Conservation (phyloP, 2,113 vertebrate genomes). For the Picathartes gymnocephalus region DNA sequence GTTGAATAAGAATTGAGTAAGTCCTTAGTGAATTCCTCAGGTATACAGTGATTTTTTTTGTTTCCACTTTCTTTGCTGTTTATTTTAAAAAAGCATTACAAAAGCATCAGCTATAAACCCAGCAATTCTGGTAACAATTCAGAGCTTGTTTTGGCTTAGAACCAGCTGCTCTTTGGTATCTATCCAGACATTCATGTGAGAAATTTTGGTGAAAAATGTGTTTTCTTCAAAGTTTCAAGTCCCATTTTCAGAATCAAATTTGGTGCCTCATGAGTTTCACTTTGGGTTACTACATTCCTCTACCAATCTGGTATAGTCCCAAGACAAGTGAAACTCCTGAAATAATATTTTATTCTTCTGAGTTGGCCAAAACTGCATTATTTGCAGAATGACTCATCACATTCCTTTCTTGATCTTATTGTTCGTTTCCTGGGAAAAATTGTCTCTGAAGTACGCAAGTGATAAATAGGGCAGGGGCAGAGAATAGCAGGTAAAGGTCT, state of each 20-base stretch:
- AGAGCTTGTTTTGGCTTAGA: background rate
- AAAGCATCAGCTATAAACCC: background rate
- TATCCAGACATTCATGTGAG: background rate
- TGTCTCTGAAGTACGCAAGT: background rate
- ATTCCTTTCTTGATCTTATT: background rate
- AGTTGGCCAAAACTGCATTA: background rate
- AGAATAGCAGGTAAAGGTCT: background rate
- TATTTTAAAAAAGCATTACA: background rate
- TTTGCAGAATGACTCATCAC: background rate
- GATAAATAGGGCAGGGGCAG: background rate
- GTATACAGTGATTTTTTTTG: background rate
- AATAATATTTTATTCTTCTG: background rate
- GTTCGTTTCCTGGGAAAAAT: background rate
- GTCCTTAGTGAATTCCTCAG: background rate
- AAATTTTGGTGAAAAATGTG: background rate
- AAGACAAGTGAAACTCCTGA: background rate
- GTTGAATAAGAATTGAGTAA: background rate
- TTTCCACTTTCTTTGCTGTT: background rate
- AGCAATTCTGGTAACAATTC: background rate
- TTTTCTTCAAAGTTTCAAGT: background rate
- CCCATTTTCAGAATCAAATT: background rate
- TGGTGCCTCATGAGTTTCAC: background rate
- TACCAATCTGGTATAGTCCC: background rate
- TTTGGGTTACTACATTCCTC: background rate
- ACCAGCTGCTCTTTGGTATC: background rate